Percentiles rank a stretch among this genome's conserved stretches.
Evolutionary conservation across 2,888 invertebrate species (phyloP).

Genomic region (Cremastobaeus sp.): DNA sequence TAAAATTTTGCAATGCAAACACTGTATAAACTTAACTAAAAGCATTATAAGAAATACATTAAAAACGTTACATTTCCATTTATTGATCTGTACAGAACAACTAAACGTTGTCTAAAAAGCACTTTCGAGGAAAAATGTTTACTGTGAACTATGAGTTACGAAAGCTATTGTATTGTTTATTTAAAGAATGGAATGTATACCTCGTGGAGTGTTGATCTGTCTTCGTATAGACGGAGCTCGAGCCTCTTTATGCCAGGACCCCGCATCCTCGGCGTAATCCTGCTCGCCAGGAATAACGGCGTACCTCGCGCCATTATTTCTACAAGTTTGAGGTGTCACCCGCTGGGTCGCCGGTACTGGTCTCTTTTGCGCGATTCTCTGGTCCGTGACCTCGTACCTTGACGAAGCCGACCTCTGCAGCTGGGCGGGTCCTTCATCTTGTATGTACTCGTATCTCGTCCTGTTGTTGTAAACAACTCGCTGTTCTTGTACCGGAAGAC

Average conservation of each 20-base stretch:
- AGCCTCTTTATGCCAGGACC: conserved; percentile 55
- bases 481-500: conserved; percentile 68
- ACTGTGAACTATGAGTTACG: too few relatives aligned
- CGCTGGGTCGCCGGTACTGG: conserved; percentile 57
- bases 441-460: conserved; percentile 74
- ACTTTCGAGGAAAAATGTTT: too few relatives aligned
- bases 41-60: too few relatives aligned
- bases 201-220: conserved; percentile 68
- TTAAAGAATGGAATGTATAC: too few relatives aligned
- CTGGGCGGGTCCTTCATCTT: conserved; percentile 65
- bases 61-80: too few relatives aligned
- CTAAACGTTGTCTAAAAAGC: too few relatives aligned
- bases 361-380: conserved; percentile 68
- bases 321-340: conserved; percentile 64
- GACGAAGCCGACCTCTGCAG: conserved; percentile 66
- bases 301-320: conserved; percentile 67
- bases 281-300: conserved; percentile 67
- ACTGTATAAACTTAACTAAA: too few relatives aligned
- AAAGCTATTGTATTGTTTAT: too few relatives aligned
- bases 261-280: conserved; percentile 64
- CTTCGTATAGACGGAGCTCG: conserved; percentile 57
- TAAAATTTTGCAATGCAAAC: too few relatives aligned
- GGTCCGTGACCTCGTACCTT: conserved; percentile 71
- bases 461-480: conserved; percentile 59
- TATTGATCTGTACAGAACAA: too few relatives aligned